Evolutionary conservation across 2,888 invertebrate species (phyloP).

Genomic region (Lepetodrilus schrolli): DNA sequence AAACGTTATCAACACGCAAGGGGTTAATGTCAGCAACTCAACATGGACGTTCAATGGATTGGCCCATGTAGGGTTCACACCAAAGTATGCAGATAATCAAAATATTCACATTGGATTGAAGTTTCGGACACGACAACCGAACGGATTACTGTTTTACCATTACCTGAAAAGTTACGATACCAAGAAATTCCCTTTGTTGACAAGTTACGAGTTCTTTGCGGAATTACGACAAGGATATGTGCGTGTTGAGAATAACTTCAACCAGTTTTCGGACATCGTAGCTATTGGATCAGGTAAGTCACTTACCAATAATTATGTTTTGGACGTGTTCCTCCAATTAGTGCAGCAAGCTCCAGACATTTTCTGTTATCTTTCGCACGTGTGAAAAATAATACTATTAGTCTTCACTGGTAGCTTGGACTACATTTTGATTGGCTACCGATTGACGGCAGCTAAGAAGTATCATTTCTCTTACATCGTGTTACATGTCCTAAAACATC

Average conservation of each 20-base stretch:
- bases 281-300: constrained; percentile 61
- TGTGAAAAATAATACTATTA: too few relatives aligned
- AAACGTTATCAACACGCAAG: background rate
- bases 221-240: constrained; percentile 59
- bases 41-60: constrained; percentile 58
- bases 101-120: constrained; percentile 52
- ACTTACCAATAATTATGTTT: too few relatives aligned
- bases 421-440: too few relatives aligned
- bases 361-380: background rate
- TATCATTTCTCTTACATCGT: too few relatives aligned
- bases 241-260: constrained; percentile 51
- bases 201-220: constrained; percentile 57
- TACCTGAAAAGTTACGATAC: constrained; percentile 46
- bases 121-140: constrained; percentile 57
- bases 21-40: background rate
- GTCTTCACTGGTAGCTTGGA: too few relatives aligned
- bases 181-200: constrained; percentile 42
- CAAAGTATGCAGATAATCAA: constrained; percentile 47
- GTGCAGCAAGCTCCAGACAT: background rate
- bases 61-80: constrained; percentile 53
- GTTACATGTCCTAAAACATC: too few relatives aligned
- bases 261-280: constrained; percentile 52
- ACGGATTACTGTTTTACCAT: constrained; percentile 63
- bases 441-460: too few relatives aligned
- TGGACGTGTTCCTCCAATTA: background rate